A percentile compares a stretch with the other conserved stretches of the same genome.
Conservation (phyloP, 1,140 invertebrate species). For the Lethrus apterus region DNA sequence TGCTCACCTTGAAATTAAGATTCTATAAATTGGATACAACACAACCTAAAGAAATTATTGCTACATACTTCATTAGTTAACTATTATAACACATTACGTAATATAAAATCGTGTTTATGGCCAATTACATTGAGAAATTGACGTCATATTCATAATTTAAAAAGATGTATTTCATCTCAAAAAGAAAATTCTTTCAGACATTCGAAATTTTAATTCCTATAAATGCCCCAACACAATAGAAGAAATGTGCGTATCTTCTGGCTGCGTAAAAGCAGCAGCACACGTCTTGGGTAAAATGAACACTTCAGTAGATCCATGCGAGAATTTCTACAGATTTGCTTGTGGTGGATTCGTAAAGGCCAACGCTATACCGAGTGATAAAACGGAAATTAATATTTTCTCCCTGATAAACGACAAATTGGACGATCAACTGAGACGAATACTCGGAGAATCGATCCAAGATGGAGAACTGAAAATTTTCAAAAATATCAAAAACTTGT, state of each 20-base stretch:
- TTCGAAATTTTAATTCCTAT: no score
- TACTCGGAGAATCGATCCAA: constrained; percentile 3
- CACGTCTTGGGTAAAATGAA: constrained; percentile 42
- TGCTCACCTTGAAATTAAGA: no score
- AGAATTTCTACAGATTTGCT: constrained; percentile 65
- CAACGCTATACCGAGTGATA: constrained; percentile 48
- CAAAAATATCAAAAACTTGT: constrained; percentile 8
- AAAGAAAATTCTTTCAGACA: no score
- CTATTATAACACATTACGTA: no score
- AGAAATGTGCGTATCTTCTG: neutral
- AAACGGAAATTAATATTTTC: constrained; percentile 31
- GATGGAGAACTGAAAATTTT: constrained; percentile 2
- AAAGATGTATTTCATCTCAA: no score
- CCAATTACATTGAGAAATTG: no score
- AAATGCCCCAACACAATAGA: no score
- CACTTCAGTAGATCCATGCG: constrained; percentile 54
- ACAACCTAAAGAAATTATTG: no score
- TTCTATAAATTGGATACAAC: no score
- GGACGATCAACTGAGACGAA: constrained; percentile 8
- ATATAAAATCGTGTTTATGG: no score
- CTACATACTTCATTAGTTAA: no score
- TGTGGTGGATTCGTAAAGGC: constrained; percentile 52
- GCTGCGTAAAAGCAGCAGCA: constrained; percentile 19
- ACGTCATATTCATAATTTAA: no score
- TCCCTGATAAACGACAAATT: neutral